Base-by-base conservation (phyloP, 2,113 vertebrate species). In the Oophaga pumilio region DNA sequence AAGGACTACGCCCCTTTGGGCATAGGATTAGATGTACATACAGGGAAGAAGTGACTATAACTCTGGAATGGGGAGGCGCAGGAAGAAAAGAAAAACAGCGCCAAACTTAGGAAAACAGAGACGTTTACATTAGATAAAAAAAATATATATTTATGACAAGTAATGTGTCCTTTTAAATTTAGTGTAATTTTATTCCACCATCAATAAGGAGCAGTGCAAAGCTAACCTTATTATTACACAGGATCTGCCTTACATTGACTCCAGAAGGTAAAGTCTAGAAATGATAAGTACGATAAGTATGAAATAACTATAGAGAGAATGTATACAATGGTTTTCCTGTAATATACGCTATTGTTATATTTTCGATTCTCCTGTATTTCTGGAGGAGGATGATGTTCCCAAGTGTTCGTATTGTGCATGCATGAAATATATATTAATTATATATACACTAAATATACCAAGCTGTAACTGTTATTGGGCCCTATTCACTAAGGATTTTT, bases 401-500 rank as follows among this genome's bases (percentile, higher is more conserved):
- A 50, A 56, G 22, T 80, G 43, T 86, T 80, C 24, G 77, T 84
- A 83, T 77, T 88, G 80, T 88, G 64, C 43, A 57, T 88, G 87
- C 83, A 43, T 76, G 59, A 88, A 77, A 86, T 60, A 76, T 85
- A 62, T 43, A n/a, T 68, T 64, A 73, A 43, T 87, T 73, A 43
- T 87, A 43, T 73, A 73, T 73, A 73, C 28, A 73, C 59, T 78
- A 78, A 68, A 88, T 84, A 88, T 77, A 88, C 71, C 76, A 74
- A 88, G 73, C 59, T 56, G 82, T 88, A 77, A 76, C 17, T 87
- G 64, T 83, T 88, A 88, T 88, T 83, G 87, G 87, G 87, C 87
- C 87, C 87, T 84, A 88, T 88, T 88, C 87, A 88, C 81, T 88
- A 88, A 88, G 87, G 87, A 88, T 88, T 88, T 88, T 88, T 88